Evolutionary conservation across 2,797 vertebrate genomes (phyloP).

Genomic region (Myotis vivesi): DNA sequence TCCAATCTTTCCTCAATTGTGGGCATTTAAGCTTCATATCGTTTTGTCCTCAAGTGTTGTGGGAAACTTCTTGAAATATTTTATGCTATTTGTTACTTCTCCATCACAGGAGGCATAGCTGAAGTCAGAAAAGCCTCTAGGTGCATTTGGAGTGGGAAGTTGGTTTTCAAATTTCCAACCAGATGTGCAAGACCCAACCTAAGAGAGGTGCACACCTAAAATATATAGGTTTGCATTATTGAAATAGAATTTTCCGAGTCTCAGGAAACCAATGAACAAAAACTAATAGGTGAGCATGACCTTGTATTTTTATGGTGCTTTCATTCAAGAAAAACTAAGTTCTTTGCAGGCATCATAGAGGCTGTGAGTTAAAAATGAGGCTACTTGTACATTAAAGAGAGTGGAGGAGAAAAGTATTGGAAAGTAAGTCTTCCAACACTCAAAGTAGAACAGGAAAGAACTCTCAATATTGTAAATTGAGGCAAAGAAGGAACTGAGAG

Average conservation of each 20-base stretch:
- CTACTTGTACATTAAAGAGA: background rate
- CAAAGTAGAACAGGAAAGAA: background rate
- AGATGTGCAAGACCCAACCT: background rate
- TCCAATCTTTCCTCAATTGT: background rate
- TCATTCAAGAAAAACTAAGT: background rate
- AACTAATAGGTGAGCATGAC: background rate
- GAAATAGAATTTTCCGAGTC: background rate
- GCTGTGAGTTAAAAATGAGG: background rate
- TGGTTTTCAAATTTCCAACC: background rate
- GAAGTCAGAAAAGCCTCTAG: background rate
- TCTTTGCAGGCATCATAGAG: background rate
- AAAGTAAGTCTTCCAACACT: background rate
- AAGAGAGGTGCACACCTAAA: background rate
- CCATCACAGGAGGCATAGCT: background rate
- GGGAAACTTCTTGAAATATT: background rate
- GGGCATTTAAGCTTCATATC: background rate
- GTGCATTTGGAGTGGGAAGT: background rate
- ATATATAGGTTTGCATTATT: background rate
- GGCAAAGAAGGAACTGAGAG: background rate
- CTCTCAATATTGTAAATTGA: background rate
- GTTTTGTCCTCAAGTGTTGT: background rate
- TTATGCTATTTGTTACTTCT: background rate
- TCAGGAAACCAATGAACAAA: background rate
- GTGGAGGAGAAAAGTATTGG: background rate
- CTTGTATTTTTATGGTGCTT: background rate